A percentile compares a stretch with the other conserved stretches of the same genome.
Evolutionary conservation across 2,888 invertebrate genomes (phyloP).

Genomic region (Aphodius granarius): DNA sequence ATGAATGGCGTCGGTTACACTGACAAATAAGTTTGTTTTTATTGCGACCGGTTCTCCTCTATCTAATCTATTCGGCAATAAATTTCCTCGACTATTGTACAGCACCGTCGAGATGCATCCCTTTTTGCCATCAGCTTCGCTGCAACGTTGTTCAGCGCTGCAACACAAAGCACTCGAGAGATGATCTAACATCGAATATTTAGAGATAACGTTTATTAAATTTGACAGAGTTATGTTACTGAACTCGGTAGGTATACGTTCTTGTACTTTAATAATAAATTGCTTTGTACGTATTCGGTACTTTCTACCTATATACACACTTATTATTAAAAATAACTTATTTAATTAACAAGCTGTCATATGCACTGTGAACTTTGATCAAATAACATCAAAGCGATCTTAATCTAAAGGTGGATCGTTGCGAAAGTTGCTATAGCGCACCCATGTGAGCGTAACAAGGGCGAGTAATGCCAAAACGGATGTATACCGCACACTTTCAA

Average conservation of each 20-base stretch:
- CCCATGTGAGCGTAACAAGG: background rate
- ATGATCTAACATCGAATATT: background rate
- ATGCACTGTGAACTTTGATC: background rate
- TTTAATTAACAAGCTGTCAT: background rate
- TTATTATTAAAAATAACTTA: background rate
- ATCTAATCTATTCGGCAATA: constrained; percentile 20
- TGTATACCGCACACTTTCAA: background rate
- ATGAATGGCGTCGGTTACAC: constrained; percentile 6
- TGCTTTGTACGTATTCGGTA: too few species aligned
- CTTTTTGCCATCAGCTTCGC: background rate
- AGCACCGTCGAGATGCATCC: constrained; percentile 4
- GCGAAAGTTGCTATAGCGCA: background rate
- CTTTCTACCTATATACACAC: too few species aligned
- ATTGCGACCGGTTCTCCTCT: constrained; percentile 16
- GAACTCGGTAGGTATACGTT: too few species aligned
- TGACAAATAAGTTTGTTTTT: constrained; percentile 24
- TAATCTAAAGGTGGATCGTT: background rate
- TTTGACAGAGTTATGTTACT: background rate
- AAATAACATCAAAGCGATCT: background rate
- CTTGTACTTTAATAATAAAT: too few species aligned
- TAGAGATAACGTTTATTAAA: background rate
- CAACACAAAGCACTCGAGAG: background rate
- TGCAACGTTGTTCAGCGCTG: background rate
- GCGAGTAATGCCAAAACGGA: background rate
- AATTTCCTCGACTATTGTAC: constrained; percentile 17